A percentile compares a stretch with the other conserved stretches of the same genome.
phyloP scores from a whole-genome alignment of 2,797 vertebrate genomes.

The Gila robusta region DNA sequence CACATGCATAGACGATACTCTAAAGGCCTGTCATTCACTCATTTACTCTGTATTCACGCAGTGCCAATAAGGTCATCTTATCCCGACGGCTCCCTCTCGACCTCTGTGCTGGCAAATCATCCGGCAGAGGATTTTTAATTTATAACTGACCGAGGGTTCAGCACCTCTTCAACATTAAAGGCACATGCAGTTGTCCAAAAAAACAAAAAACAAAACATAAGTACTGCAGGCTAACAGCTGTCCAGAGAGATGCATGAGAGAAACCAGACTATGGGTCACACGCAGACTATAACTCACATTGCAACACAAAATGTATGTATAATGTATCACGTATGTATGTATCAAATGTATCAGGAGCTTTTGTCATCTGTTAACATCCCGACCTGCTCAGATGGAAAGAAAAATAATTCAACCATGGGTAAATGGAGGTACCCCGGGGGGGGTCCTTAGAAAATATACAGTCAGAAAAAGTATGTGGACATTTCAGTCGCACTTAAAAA shows the following conservation, averaged over 20 bases:
- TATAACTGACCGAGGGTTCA: conserved; percentile 1
- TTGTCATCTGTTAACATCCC: conserved; percentile 42
- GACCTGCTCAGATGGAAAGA: not conserved
- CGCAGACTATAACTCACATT: not conserved
- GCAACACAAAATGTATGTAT: not conserved
- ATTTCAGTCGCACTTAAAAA: not conserved
- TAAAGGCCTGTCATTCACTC: conserved; percentile 37
- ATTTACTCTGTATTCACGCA: conserved; percentile 17
- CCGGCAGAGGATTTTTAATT: not conserved
- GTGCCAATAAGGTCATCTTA: conserved; percentile 41
- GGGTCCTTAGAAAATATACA: not conserved
- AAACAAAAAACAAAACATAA: not conserved
- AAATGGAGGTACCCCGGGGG: not conserved
- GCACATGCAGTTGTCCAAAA: not conserved
- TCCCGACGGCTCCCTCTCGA: conserved; percentile 13
- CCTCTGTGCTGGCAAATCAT: not conserved
- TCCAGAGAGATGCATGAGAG: conserved; percentile 3
- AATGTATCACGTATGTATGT: too few relatives aligned
- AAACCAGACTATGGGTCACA: conserved; percentile 3
- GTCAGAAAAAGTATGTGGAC: not conserved
- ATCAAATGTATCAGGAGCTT: conserved; percentile 22
- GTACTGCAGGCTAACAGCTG: not conserved
- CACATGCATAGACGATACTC: not conserved
- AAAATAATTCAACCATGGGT: not conserved
- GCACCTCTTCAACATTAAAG: not conserved